Evolutionary conservation across 2,797 vertebrate species (phyloP).

Genomic region (Crypturellus tataupa): DNA sequence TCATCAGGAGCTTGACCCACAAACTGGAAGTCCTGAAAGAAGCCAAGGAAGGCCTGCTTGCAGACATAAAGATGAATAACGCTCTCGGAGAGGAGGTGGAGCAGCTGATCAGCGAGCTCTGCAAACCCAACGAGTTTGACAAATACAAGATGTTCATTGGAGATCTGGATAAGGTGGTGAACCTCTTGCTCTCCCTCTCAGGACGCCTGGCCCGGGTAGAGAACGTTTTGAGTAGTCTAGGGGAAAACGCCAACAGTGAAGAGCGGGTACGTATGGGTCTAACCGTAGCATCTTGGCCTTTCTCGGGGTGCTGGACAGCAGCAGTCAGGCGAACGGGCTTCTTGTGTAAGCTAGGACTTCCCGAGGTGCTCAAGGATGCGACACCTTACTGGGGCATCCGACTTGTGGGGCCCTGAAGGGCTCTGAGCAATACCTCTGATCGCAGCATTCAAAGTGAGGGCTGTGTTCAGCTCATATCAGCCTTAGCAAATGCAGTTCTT

Average conservation of each 20-base stretch:
- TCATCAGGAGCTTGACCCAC: constrained; percentile 87
- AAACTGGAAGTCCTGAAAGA: constrained; percentile 84
- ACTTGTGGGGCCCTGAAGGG: neutral
- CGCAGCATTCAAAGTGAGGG: neutral
- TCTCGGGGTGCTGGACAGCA: fast-evolving
- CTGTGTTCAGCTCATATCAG: fast-evolving
- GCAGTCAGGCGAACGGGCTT: neutral
- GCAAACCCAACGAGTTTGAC: constrained; percentile 92
- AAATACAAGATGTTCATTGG: constrained; percentile 96
- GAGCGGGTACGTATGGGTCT: constrained; percentile 86
- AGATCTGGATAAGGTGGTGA: constrained; percentile 95
- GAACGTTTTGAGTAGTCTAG: constrained; percentile 84
- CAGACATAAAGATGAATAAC: constrained; percentile 86
- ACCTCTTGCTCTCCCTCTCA: constrained; percentile 94
- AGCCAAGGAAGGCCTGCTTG: constrained; percentile 86
- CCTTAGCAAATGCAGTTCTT: fast-evolving
- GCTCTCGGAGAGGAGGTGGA: constrained; percentile 86
- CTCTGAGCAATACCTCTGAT: neutral
- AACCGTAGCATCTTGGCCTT: neutral
- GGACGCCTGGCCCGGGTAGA: constrained; percentile 92
- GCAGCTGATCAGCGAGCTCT: constrained; percentile 84
- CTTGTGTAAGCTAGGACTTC: neutral
- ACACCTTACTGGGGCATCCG: too few species aligned
- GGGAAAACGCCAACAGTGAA: constrained; percentile 79
- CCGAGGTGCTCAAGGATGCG: neutral